Evolutionary conservation across 1,140 invertebrate genomes (phyloP), one percentile per base, ranked within the genome.

Genomic region (Drosophila malerkotliana): DNA sequence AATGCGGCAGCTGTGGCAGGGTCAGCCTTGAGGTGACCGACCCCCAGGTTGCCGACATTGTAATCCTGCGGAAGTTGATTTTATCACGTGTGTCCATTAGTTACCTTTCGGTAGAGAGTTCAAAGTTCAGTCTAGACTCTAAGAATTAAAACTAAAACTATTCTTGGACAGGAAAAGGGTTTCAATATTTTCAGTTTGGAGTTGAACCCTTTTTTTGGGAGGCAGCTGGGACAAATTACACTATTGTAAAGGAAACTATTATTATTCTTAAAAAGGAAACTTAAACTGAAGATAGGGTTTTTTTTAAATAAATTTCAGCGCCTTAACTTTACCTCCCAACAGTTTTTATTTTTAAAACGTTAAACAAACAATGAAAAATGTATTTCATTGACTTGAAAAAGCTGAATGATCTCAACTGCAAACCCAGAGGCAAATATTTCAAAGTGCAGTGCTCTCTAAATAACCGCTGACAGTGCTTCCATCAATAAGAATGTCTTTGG

Each of bases 1-100:
- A 72, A 85, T 72, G 72, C 34, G 61, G 52, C 81, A 87, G 82
- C 78, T 82, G 82, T 54, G 47, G 48, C 41, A n/a, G 4, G n/a
- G 57, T 26, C 12, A 15, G 28, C 30, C 7, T n/a, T 30, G 32
- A n/a, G 37, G 18, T 64, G 59, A 60, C 51, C 63, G 52, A 66
- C 64, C 62, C 41, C 48, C 69, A 53, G 76, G 67, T 71, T 81
- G 61, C 63, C 72, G 68, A 64, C 64, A 59, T 58, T 81, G 74
- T 87, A 87, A 87, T 87, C 82, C 82, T 87, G 82, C 82, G 82
- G 82, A 87, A 87, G 82, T 87, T 82, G 83, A 78, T 69, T 75
- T 67, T 82, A 87, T 82, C 82, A 87, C 78, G 82, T 71, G 78
- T 72, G 55, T 75, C 83, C 75, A 84, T 84, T 80, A 77, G 80